Evolutionary conservation across 2,113 vertebrate species (phyloP).

Genomic region (Agelaius tricolor): DNA sequence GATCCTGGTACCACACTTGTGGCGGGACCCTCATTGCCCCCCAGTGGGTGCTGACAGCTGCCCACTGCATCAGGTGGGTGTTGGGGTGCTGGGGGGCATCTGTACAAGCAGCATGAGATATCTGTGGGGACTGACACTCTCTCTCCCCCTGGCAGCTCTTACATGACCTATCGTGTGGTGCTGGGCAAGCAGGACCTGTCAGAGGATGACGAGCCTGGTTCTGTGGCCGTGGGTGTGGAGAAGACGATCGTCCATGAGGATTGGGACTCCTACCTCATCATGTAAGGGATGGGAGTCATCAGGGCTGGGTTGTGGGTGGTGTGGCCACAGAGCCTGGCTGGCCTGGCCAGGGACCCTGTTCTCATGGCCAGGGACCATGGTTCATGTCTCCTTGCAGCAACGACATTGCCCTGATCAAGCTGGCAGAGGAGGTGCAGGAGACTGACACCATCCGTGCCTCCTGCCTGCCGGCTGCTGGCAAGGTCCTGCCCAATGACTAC

Average conservation of each 20-base stretch:
- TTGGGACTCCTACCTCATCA: conserved; percentile 73
- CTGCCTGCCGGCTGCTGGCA: conserved; percentile 76
- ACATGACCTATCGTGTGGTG: conserved; percentile 81
- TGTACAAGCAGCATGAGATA: accelerated
- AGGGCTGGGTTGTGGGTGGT: accelerated
- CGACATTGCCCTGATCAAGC: conserved; percentile 91
- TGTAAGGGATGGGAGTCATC: neutral
- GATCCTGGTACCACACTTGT: conserved; percentile 81
- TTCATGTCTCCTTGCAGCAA: conserved; percentile 70
- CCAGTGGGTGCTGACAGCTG: conserved; percentile 84
- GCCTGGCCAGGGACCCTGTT: accelerated
- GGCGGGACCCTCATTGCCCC: conserved; percentile 83
- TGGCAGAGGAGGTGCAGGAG: conserved; percentile 64
- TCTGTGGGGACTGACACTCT: neutral
- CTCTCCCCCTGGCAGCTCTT: conserved; percentile 32
- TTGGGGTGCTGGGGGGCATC: no score
- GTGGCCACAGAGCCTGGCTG: accelerated
- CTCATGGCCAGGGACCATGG: accelerated
- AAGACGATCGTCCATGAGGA: conserved; percentile 86
- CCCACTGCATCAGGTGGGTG: conserved; percentile 75
- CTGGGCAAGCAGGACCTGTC: conserved; percentile 87
- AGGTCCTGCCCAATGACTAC: conserved; percentile 61
- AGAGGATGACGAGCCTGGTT: conserved; percentile 39
- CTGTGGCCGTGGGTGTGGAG: conserved; percentile 60
- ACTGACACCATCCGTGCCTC: conserved; percentile 73